A percentile compares a stretch with the other conserved stretches of the same genome.
Conservation (phyloP, 2,113 vertebrate species). For the Polypterus senegalus region DNA sequence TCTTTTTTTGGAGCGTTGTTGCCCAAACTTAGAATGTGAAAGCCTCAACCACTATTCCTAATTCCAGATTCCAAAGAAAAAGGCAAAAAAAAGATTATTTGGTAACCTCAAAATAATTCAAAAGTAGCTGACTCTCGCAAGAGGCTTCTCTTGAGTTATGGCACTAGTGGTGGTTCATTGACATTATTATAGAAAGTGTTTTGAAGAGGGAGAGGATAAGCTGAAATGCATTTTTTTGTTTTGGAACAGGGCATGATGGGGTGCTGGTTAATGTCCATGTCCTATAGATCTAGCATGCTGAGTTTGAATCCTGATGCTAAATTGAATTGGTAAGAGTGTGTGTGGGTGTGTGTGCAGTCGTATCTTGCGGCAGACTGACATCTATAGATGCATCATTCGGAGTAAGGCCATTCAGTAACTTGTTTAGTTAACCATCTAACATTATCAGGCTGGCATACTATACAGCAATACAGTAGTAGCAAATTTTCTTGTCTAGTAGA, state of each 20-base stretch:
- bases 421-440: too few species aligned
- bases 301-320: too few species aligned
- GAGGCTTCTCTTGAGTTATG: background rate
- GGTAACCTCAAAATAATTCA: constrained; percentile 6
- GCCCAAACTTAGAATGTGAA: constrained; percentile 12
- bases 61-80: constrained; percentile 12
- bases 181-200: background rate
- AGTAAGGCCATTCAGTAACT: too few species aligned
- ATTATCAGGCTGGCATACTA: too few species aligned
- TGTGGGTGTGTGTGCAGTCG: constrained; percentile 9
- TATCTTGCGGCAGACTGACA: background rate
- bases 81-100: constrained; percentile 3
- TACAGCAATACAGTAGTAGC: too few species aligned
- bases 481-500: too few species aligned
- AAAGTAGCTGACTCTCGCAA: background rate
- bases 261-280: too few species aligned
- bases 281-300: too few species aligned
- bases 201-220: background rate
- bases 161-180: background rate
- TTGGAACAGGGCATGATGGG: background rate
- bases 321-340: background rate
- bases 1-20: constrained; percentile 10
- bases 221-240: background rate
- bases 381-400: too few species aligned
- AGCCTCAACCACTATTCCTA: constrained; percentile 12